Evolutionary conservation across 2,888 invertebrate genomes (phyloP), one percentile per base, ranked within the genome.

Genomic region (Syrphus vitripennis): DNA sequence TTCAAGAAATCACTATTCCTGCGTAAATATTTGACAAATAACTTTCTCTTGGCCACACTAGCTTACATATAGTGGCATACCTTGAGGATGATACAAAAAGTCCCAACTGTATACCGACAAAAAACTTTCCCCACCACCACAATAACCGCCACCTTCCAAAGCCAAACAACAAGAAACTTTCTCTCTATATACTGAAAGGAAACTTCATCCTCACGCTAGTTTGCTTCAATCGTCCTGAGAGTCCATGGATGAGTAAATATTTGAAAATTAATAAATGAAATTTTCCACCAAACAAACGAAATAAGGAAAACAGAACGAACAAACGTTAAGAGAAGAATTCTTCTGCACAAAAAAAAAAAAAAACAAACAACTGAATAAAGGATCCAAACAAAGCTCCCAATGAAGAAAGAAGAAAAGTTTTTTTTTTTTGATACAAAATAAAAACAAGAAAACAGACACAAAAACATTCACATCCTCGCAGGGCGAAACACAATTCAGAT

Each of bases 251-350:
- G 83, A 65, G 80, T 81, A 84, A 80, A 84, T 84, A 84, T 84
- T 84, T 84, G 84, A 84, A 84, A 84, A 84, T 84, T 84, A 84
- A 80, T 80, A 84, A 84, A 84, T 80, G 80, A 84, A 80, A 80
- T 80, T 76, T 80, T 80, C 76, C 76, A 71, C 84, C 61, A 65
- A 84, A 84, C 75, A 84, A 79, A 80, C 70, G 76, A 63, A 79
- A 61, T 65, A 72, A 81, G 48, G 61, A 65, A 77, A 71, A 71
- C 40, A 67, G 5, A 24, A 67, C 31, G 10, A 61, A 75, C 24
- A 50, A 50, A 50, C 14, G n/a, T 26, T 50, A 4, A 21, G 57
- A 55, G 12, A 63, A 31, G 9, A 45, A n/a, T 5, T 4, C 1
- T 57, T 31, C 2, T 2, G 29, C 16, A 34, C 5, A 37, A 37